Base-by-base conservation (phyloP, 2,888 invertebrate genomes). In the Azorinus chamasolen region DNA sequence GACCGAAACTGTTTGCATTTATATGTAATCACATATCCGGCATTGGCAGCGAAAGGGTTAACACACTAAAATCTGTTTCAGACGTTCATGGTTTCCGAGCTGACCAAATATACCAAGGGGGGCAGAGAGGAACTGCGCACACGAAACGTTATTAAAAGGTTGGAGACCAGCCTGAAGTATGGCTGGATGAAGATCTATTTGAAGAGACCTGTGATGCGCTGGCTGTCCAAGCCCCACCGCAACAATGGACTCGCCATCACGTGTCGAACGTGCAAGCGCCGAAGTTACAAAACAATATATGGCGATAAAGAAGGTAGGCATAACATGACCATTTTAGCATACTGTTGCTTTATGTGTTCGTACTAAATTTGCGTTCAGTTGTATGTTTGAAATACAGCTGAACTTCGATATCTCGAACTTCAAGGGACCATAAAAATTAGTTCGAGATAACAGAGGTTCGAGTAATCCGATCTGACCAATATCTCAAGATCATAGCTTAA, bases 121-220 rank as follows among this genome's bases (percentile, higher is more conserved):
- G 73, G 78, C 12, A 62, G 77, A 18, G 51, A 51, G 1, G 65
- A 77, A 24, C 71, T 83, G 0, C 64, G 83, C 2, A 71, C 71
- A 18, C 68, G 79, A 25, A 87, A 87, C 61, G 79, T 86, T 27
- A 86, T 86, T 2, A 83, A 84, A 37, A 48, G 87, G 24, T 45
- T 82, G 4, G 87, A 89, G 22, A 89, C 88, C 12, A 77, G 73
- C 20, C 71, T 87, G 2, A 83, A 86, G 65, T 82, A 85, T 37
- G 89, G 89, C 10, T 89, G 89, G 89, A 66, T 89, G 79, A 81
- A 84, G 58, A 85, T 89, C 62, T 83, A 86, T 45, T 74, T 89
- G 22, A 84, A 66, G n/a, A 75, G 80, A 32, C 83, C 84, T 16
- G 85, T 87, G 24, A 57, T 72, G 4, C 64, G 83, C n/a, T 88